Conservation (phyloP, 2,888 invertebrate species). For the Neoascia interrupta region DNA sequence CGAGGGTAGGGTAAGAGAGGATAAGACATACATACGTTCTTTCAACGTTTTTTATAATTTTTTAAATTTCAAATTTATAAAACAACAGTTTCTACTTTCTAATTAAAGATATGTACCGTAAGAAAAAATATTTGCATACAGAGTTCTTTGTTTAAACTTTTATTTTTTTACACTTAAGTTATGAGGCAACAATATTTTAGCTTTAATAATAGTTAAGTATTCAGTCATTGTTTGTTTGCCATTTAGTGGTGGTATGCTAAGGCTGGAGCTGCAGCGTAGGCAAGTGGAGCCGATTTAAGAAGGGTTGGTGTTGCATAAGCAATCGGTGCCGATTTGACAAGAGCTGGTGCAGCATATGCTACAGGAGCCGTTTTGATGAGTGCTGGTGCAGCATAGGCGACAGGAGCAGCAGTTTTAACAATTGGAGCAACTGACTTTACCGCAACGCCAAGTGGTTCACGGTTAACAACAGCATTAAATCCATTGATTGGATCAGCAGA, state of each 20-base stretch:
- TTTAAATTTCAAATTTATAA: not conserved
- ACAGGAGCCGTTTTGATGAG: slow-evolving; percentile 45
- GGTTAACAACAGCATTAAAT: slow-evolving; percentile 69
- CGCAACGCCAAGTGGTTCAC: slow-evolving; percentile 67
- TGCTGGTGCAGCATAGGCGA: slow-evolving; percentile 40
- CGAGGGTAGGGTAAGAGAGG: no score
- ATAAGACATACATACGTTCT: no score
- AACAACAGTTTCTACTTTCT: not conserved
- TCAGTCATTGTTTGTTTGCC: slow-evolving; percentile 19
- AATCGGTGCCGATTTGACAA: slow-evolving; percentile 39
- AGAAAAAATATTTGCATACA: not conserved
- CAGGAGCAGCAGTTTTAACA: slow-evolving; percentile 19
- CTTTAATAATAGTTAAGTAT: no score
- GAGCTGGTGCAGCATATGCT: slow-evolving; percentile 42
- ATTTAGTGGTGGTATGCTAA: slow-evolving; percentile 47
- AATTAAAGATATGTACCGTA: not conserved
- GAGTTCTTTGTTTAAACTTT: not conserved
- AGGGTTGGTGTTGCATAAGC: slow-evolving; percentile 44
- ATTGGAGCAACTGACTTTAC: slow-evolving; percentile 64
- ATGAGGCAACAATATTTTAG: slow-evolving; percentile 28
- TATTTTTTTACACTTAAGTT: slow-evolving; percentile 10
- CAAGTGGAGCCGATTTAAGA: slow-evolving; percentile 33
- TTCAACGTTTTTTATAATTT: no score
- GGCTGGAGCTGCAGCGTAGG: slow-evolving; percentile 31
- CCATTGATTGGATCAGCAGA: slow-evolving; percentile 75